Evolutionary conservation across 2,797 vertebrate species (phyloP).

Genomic region (Babyrousa celebensis): DNA sequence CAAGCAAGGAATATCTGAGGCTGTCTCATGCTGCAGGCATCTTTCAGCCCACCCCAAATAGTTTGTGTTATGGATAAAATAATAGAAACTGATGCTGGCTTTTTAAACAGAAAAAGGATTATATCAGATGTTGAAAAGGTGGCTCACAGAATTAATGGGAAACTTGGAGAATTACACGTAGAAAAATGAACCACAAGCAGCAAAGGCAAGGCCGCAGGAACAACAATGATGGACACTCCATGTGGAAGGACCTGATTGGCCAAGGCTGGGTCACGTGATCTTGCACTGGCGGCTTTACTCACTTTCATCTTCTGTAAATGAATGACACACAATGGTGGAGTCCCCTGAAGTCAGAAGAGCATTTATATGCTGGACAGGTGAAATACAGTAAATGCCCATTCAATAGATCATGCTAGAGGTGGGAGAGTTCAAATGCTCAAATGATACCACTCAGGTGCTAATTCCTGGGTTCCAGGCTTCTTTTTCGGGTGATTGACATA

Average conservation of each 20-base stretch:
- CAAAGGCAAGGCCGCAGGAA: not conserved
- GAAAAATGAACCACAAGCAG: not conserved
- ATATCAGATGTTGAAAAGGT: not conserved
- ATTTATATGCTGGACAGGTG: not conserved
- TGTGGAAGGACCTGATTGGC: not conserved
- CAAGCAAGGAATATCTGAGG: not conserved
- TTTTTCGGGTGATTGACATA: not conserved
- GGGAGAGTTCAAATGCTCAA: not conserved
- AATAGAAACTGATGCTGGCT: not conserved
- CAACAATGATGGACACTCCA: rapidly evolving
- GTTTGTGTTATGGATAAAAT: not conserved
- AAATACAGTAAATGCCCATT: not conserved
- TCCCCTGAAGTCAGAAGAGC: not conserved
- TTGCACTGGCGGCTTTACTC: not conserved
- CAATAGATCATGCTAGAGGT: no score
- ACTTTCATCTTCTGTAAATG: not conserved
- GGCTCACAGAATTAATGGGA: not conserved
- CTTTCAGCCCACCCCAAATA: not conserved
- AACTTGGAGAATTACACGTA: not conserved
- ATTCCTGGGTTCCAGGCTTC: not conserved
- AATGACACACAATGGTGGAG: not conserved
- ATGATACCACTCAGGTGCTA: not conserved
- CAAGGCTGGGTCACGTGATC: not conserved
- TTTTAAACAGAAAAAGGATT: not conserved
- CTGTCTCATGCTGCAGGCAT: no score